Percentiles rank a stretch among this genome's conserved stretches.
These are phyloP conservation scores for Dissostichus mawsoni DNA, from an alignment of 2,113 vertebrate genomes.

Conservation along the genomic window DNA sequence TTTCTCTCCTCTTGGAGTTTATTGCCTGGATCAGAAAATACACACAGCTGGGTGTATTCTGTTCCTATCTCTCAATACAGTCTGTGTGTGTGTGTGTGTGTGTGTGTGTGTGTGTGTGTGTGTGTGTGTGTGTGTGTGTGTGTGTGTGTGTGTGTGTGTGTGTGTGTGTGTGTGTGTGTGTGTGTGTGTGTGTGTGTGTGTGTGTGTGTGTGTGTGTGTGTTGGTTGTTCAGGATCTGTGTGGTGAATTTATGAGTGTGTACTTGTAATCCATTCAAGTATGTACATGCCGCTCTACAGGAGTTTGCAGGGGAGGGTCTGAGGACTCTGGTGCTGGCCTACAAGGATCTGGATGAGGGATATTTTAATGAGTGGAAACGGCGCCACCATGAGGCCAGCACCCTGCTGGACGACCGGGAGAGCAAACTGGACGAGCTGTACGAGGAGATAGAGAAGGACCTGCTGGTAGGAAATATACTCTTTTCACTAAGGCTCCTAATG, in stretches of 20 bases:
- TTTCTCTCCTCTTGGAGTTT: neutral
- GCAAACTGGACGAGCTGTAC: constrained; percentile 86
- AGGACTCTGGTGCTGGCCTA: constrained; percentile 93
- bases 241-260: neutral
- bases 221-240: neutral
- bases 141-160: neutral
- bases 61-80: constrained; percentile 4
- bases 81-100: neutral
- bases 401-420: constrained; percentile 86
- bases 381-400: constrained; percentile 90
- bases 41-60: neutral
- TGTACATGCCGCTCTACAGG: constrained; percentile 78
- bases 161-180: no score
- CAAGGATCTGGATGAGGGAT: constrained; percentile 87
- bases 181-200: no score
- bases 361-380: constrained; percentile 87
- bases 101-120: no score
- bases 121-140: no score
- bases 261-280: constrained; percentile 1
- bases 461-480: constrained; percentile 79
- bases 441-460: constrained; percentile 95
- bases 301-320: constrained; percentile 94
- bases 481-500: neutral
- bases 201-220: neutral
- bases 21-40: neutral